Evolutionary conservation across 1,140 invertebrate species (phyloP), one percentile per base, ranked within the genome.

Genomic region (Centruroides vittatus): DNA sequence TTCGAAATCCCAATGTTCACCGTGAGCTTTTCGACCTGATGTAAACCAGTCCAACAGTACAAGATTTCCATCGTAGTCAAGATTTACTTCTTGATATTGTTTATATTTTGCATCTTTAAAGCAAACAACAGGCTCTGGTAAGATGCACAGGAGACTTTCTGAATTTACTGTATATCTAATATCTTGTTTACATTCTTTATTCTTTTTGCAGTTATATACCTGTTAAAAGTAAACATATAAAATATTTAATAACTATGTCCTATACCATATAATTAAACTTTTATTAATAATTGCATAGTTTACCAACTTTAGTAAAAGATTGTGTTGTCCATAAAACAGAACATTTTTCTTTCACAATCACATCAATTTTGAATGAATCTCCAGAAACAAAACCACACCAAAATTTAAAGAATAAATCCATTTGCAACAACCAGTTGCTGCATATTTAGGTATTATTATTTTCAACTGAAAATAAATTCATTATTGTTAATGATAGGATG

Each of bases 111-210:
- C 55, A 47, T 59, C 50, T 58, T 55, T 55, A 34, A 52, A 64
- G 57, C 60, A 61, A 41, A 64, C 59, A 13, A 61, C 11, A 5
- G 63, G 63, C 61, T 64, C 63, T 34, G 63, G 63, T 46, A 64
- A 35, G 35, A 64, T 41, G 49, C 63, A 64, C 2, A 61, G 8
- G 0, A 64, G 51, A 52, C 59, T 48, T 49, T 57, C 47, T 46
- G 49, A 36, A 54, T 34, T 35, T 50, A 64, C 23, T n/a, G 11
- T 34, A 48, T 48, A 57, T 47, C 35, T 49, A n/a, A n/a, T n/a
- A 51, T 60, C 35, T 13, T 53, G 58, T 48, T 61, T 53, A 50
- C 58, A 56, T 8, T 52, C 62, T 53, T 12, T 52, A 12, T 51
- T 52, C 35, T 47, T 62, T 59, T 62, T 54, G 35, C 61, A 62